Evolutionary conservation across 2,888 invertebrate species (phyloP).

Genomic region (Mesoligia furuncula): DNA sequence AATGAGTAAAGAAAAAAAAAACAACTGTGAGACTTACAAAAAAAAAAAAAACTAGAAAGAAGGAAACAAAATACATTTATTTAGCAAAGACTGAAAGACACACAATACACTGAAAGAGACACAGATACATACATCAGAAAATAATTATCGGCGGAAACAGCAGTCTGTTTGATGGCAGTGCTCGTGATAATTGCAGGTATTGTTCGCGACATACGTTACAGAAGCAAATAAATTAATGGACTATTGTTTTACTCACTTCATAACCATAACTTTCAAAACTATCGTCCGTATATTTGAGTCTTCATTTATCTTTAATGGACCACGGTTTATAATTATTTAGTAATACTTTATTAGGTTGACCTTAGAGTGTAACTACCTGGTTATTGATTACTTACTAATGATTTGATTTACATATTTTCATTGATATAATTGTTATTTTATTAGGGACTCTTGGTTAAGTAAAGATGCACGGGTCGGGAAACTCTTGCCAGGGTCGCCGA

Average conservation of each 20-base stretch:
- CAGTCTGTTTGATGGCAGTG: constrained; percentile 10
- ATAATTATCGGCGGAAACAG: constrained; percentile 4
- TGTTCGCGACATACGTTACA: constrained; percentile 21
- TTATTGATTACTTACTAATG: constrained; percentile 3
- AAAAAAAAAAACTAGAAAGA: neutral
- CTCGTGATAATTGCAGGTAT: constrained; percentile 24
- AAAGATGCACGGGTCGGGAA: neutral
- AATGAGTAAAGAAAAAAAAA: neutral
- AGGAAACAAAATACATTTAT: neutral
- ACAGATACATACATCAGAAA: neutral
- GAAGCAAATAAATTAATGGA: constrained; percentile 54
- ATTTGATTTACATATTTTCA: neutral
- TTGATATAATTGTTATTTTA: neutral
- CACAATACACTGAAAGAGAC: too few species aligned
- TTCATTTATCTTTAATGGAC: neutral
- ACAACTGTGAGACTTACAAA: neutral
- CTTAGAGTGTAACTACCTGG: neutral
- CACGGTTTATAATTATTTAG: neutral
- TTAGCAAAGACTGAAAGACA: too few species aligned
- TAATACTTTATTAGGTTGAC: neutral
- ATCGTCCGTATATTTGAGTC: constrained; percentile 5
- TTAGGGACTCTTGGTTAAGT: neutral
- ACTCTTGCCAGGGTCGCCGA: neutral
- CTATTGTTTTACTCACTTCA: constrained; percentile 54
- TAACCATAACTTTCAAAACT: constrained; percentile 13